Conservation (phyloP, 2,888 invertebrate species). For the Drosophila robusta region DNA sequence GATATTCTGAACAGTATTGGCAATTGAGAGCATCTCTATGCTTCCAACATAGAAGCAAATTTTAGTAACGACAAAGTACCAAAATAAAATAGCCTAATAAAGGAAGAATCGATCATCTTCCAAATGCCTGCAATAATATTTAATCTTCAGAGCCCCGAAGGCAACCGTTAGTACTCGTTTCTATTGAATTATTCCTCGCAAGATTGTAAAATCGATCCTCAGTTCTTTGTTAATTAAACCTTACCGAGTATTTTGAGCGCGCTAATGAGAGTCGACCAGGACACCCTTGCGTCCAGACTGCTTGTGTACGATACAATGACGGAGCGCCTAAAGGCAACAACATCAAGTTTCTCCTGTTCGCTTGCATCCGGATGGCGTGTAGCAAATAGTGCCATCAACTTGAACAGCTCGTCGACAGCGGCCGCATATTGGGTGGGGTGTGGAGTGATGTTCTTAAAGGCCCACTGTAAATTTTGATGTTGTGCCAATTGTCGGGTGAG, state of each 20-base stretch:
- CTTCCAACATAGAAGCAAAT: no score
- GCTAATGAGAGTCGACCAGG: conserved; percentile 97
- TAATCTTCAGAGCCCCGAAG: no score
- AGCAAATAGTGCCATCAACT: conserved; percentile 95
- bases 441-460: conserved; percentile 98
- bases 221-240: background rate
- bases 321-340: conserved; percentile 93
- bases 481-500: conserved; percentile 95
- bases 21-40: no score
- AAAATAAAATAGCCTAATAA: no score
- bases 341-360: conserved; percentile 92
- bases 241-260: conserved; percentile 91
- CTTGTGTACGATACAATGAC: conserved; percentile 95
- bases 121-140: no score
- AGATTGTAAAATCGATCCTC: no score
- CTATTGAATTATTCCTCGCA: no score
- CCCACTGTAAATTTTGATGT: conserved; percentile 98
- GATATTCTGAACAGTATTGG: no score
- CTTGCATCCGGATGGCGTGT: conserved; percentile 92
- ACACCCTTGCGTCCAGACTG: conserved; percentile 94
- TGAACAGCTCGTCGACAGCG: conserved; percentile 96
- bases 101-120: no score
- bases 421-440: conserved; percentile 96
- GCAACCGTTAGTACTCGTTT: no score
- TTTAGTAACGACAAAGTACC: no score